Base-by-base conservation (phyloP, 2,888 invertebrate species). In the Callyntrura sp. region DNA sequence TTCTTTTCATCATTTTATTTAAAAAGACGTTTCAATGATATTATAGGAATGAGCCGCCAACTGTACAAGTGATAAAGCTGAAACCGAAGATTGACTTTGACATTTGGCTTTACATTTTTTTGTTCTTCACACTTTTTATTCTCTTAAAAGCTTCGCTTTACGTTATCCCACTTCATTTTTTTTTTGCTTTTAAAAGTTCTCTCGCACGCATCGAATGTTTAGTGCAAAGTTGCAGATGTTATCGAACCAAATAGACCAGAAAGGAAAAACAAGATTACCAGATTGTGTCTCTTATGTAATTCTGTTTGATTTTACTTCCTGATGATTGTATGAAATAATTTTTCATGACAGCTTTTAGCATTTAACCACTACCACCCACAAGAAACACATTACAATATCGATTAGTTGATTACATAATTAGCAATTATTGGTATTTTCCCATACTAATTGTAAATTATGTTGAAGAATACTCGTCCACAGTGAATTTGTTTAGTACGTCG, bases 71-170 rank as follows among this genome's bases (percentile, higher is more conserved):
- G 84, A 84, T 84, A 35, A 70, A 48, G n/a, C n/a, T n/a, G n/a
- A 85, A 73, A 35, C 6, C 6, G 35, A 35, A 35, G 35, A 4
- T 35, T 84, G 84, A 84, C 76, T 85, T 76, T 85, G 85, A 85
- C 85, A 60, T 85, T 85, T 85, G 85, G 28, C 85, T 85, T 76
- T 60, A 73, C 12, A 23, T 11, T 20, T 20, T 11, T 5, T 48
- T 28, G 14, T 70, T 28, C 9, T 28, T 17, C 28, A 17, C 8
- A 3, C 35, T 35, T 62, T 62, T 62, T 14, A 62, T 17, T 43
- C 2, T 45, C 6, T 60, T 35, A 35, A n/a, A 51, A 5, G 51
- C 9, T 51, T 14, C 9, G 11, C 11, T 51, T 14, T 51, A n/a
- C n/a, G 35, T 6, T 35, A 35, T 35, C 6, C 51, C 3, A 51